Percentiles rank a stretch among this genome's conserved stretches.
These are phyloP conservation scores for Zapornia atra DNA, from an alignment of 2,113 vertebrate genomes.

Conservation along the genomic window DNA sequence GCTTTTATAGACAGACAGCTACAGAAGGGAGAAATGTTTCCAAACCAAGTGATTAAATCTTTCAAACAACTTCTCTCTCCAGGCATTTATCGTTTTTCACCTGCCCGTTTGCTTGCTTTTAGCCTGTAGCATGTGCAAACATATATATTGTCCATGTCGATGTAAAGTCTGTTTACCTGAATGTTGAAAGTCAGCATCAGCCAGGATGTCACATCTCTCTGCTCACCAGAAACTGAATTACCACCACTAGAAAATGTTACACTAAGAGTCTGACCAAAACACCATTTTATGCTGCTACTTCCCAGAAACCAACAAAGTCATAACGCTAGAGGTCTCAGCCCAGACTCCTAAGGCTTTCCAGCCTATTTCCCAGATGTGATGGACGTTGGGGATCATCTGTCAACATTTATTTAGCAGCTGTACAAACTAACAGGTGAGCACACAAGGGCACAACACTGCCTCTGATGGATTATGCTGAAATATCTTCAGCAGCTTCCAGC, in stretches of 20 bases:
- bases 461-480: not conserved
- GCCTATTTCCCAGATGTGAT: not conserved
- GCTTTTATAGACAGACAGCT: not conserved
- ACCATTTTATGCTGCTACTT: not conserved
- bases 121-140: not conserved
- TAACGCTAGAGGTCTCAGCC: not conserved
- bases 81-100: not conserved
- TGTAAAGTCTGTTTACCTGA: not conserved
- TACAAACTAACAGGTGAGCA: not conserved
- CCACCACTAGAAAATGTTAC: not conserved
- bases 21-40: not conserved
- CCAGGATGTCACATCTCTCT: not conserved
- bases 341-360: not conserved
- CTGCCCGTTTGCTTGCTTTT: not conserved
- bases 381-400: not conserved
- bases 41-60: not conserved
- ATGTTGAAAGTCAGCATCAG: not conserved
- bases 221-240: not conserved
- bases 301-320: not conserved
- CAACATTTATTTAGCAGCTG: not conserved
- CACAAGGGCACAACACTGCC: not conserved
- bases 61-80: not conserved
- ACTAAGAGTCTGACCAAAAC: not conserved
- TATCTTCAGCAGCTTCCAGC: not conserved
- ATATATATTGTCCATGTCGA: not conserved